Evolutionary conservation across 2,797 vertebrate species (phyloP).

Genomic region (Gephyroberyx darwinii): DNA sequence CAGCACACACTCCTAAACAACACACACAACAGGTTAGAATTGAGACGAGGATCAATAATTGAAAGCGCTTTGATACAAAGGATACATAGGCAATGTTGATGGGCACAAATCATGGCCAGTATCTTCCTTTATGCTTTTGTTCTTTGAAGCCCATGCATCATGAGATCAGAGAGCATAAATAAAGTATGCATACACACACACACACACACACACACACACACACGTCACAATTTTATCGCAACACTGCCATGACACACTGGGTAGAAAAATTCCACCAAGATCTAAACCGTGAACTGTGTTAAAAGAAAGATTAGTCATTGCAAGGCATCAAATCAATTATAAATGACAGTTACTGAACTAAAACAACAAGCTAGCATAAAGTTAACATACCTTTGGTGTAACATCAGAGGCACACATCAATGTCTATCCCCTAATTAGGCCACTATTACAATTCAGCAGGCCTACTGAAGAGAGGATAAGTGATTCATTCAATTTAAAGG

Average conservation of each 20-base stretch:
- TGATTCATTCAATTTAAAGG: too few relatives aligned
- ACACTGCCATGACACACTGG: background rate
- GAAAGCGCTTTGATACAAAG: background rate
- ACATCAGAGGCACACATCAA: background rate
- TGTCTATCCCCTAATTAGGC: too few relatives aligned
- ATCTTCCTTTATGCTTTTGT: background rate
- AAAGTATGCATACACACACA: background rate
- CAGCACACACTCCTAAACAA: constrained; percentile 65
- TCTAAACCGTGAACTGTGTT: background rate
- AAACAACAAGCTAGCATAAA: background rate
- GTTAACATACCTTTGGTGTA: background rate
- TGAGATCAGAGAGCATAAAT: too few relatives aligned
- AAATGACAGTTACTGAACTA: background rate
- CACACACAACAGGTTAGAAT: constrained; percentile 1
- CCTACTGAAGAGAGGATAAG: too few relatives aligned
- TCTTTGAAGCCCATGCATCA: too few relatives aligned
- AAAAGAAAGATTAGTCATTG: background rate
- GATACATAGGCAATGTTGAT: background rate
- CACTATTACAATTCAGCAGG: too few relatives aligned
- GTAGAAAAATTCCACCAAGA: constrained; percentile 7
- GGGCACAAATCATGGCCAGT: background rate
- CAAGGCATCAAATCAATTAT: background rate
- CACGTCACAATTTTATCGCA: background rate
- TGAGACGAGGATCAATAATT: background rate
- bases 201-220: background rate